phyloP scores from a whole-genome alignment of 2,797 vertebrate genomes.

The Coracias cyanogaster region DNA sequence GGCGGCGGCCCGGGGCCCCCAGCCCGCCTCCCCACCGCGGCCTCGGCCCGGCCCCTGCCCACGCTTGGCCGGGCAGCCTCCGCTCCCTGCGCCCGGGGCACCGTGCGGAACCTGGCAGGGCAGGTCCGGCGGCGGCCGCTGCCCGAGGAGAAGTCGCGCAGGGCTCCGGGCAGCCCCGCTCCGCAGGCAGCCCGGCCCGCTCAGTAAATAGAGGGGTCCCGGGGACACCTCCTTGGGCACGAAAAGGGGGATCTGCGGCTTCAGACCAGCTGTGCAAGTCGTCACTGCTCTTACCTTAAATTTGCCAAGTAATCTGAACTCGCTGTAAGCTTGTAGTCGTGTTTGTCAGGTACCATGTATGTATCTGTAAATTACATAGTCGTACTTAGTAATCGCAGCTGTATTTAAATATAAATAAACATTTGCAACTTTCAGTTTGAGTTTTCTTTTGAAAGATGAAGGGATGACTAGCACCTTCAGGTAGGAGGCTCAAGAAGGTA shows the following conservation, averaged over 20 bases:
- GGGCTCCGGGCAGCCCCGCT: neutral
- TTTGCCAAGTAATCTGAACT: neutral
- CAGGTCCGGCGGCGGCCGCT: neutral
- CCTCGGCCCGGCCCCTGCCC: too few relatives aligned
- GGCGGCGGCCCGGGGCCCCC: neutral
- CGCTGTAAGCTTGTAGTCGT: too few relatives aligned
- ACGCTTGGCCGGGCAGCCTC: neutral
- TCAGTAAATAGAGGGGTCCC: neutral
- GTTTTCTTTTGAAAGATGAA: neutral
- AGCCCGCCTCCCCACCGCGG: too few relatives aligned
- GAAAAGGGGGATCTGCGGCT: neutral
- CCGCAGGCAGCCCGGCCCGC: neutral
- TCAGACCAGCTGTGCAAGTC: neutral
- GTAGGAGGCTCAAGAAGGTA: neutral
- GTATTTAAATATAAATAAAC: neutral
- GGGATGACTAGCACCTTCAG: neutral
- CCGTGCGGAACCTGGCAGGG: neutral
- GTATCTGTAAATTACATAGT: neutral
- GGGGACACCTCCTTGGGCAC: neutral
- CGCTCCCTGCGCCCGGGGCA: neutral
- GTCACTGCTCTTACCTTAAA: neutral
- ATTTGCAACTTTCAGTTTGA: neutral
- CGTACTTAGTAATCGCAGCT: neutral
- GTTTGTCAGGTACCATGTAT: accelerated
- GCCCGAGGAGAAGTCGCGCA: neutral